Percentiles rank a stretch among this genome's conserved stretches.
phyloP scores from a whole-genome alignment of 2,113 vertebrate species.

The Strigops habroptila region DNA sequence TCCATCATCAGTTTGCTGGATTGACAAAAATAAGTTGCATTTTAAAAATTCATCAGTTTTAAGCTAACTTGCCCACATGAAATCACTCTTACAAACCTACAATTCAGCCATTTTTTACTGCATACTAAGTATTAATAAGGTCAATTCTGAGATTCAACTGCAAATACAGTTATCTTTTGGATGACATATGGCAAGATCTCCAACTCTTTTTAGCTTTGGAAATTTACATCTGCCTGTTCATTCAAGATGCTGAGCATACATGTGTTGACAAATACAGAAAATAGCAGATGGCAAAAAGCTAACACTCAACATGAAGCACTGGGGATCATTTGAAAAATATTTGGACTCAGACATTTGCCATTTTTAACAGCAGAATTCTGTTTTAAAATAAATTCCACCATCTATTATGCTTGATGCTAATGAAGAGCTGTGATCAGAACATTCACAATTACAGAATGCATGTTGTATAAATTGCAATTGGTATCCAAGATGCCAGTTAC shows the following conservation, averaged over 20 bases:
- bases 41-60: neutral
- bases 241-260: neutral
- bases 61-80: neutral
- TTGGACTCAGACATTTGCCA: neutral
- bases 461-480: neutral
- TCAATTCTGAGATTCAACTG: neutral
- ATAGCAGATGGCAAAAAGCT: slow-evolving; percentile 53
- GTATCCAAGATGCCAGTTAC: neutral
- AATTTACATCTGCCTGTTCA: slow-evolving; percentile 17
- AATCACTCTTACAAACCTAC: neutral
- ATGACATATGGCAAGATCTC: slow-evolving; percentile 42
- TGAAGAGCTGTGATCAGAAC: neutral
- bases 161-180: neutral
- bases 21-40: neutral
- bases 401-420: neutral
- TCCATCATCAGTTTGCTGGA: neutral
- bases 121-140: neutral
- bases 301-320: neutral
- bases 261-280: slow-evolving; percentile 34
- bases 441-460: neutral
- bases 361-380: neutral
- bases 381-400: neutral
- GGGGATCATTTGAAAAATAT: neutral
- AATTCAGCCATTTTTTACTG: neutral
- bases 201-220: slow-evolving; percentile 14